A percentile compares a stretch with the other conserved stretches of the same genome.
These are phyloP conservation scores for Echinops telfairi DNA, from an alignment of 2,113 vertebrate genomes.

Conservation along the genomic window DNA sequence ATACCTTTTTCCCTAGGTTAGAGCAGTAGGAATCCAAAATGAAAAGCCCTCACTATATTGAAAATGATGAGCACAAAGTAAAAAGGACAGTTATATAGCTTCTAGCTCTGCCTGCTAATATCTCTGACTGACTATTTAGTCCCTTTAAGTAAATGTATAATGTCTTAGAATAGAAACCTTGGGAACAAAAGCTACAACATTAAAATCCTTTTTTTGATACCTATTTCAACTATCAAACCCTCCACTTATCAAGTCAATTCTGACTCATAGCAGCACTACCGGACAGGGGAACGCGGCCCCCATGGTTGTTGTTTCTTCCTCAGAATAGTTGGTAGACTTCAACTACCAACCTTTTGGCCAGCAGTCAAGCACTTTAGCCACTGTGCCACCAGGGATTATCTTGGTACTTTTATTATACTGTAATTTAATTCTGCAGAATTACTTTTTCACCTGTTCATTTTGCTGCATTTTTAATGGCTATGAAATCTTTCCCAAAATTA, in stretches of 20 bases:
- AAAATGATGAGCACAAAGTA: constrained; percentile 22
- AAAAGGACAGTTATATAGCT: background rate
- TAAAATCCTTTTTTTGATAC: background rate
- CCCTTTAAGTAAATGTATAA: background rate
- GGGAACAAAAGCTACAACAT: background rate
- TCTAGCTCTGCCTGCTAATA: background rate
- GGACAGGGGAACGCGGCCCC: no score
- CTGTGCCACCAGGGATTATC: no score
- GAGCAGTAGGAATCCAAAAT: background rate
- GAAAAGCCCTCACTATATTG: constrained; percentile 42
- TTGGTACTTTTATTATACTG: no score
- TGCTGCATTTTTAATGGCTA: background rate
- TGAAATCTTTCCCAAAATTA: constrained; percentile 12
- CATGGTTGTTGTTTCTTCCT: no score
- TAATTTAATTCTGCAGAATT: background rate
- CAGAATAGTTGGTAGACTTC: no score
- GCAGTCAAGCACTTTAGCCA: no score
- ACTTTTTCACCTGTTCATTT: background rate
- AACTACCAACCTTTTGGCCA: no score
- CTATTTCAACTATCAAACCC: no score
- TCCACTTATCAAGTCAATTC: no score
- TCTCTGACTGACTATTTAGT: background rate
- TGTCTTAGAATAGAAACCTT: background rate
- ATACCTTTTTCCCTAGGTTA: background rate
- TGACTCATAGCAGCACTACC: no score